Base-by-base conservation (phyloP, 1,140 invertebrate genomes). In the Schmidtea mediterranea region DNA sequence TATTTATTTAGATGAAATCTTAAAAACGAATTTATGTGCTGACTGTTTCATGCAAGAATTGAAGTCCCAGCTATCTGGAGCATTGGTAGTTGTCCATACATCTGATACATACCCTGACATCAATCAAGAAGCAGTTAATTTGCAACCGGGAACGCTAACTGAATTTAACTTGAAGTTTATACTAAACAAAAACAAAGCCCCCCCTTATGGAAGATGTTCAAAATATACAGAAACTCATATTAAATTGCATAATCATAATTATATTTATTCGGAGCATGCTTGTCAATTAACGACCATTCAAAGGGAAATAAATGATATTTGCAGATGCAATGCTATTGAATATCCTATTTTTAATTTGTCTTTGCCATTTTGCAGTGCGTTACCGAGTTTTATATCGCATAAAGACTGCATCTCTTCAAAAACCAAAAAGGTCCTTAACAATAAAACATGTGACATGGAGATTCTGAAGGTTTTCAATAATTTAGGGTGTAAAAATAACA, bases 41-140 rank as follows among this genome's bases (percentile, higher is more conserved):
- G 40, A 41, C 40, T 41, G 40, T 41, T 41, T 19, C 12, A 41
- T 23, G 18, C 18, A 19, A 23, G 40, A 41, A 19, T 19, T 41
- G 10, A 41, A 23, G 18, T 19, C 40, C 3, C 40, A 41, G 40
- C 12, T 48, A 9, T 48, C 46, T 5, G 46, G 46, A n/a, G 46
- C 46, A 13, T 13, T 37, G 3, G 36, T 32, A 19, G 40, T 41
- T 23, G 22, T 41, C 3, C 40, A 41, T 23, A 19, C 40, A 23
- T 19, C 18, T 23, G 40, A 41, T 12, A 41, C 40, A 6, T 41
- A 41, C 12, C 40, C 40, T 19, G 40, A 41, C 12, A 23, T 41
- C 18, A 41, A 41, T 12, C 40, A 41, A 19, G 40, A 41, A 23
- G 40, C 40, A 6, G 12, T 41, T 12, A 19, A 41, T 23, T 23